Evolutionary conservation across 35 echinoderm and acorn worm genomes (phyloP), one percentile per base, ranked within the genome.

Genomic region (Hemicentrotus pulcherrimus): DNA sequence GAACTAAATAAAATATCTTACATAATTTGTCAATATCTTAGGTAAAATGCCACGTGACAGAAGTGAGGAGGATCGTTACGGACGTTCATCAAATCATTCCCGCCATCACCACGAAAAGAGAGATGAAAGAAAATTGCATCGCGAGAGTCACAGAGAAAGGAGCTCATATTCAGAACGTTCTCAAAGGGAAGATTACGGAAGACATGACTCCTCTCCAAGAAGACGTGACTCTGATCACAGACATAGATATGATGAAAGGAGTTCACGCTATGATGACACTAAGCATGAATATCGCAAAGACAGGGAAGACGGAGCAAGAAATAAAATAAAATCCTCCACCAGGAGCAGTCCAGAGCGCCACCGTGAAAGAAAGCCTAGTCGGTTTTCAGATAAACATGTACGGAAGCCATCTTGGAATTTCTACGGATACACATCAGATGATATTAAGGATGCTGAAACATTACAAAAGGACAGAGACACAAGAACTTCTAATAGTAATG

Each of bases 361-460:
- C 19, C 65, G 19, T 78, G 65, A 95, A 95, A 88, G 86, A 85
- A 58, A 61, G 33, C 12, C 2, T 28, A n/a, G 65, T n/a, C 65
- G 24, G 5, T 11, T 14, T 0, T 78, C 65, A n/a, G 65, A 78
- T 7, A 22, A 7, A 28, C 65, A 78, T 7, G 15, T 28, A 28
- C 65, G 32, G 92, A 94, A 94, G 47, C 32, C 31, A 45, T 94
- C 92, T 31, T 95, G 95, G 95, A 95, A 95, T 95, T 95, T 60
- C 86, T 95, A 50, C 61, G 96, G 96, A 22, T 97, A 97, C 85
- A 97, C 96, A 86, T 41, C 86, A 65, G 60, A 97, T 19, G 96
- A 97, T 94, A 58, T 97, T 46, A 50, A 59, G 60, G 78, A 46
- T 90, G 95, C 31, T 15, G 22, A 78, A 46, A 71, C 10, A 46